Conservation (phyloP, 2,113 vertebrate species). For the Bos indicus region DNA sequence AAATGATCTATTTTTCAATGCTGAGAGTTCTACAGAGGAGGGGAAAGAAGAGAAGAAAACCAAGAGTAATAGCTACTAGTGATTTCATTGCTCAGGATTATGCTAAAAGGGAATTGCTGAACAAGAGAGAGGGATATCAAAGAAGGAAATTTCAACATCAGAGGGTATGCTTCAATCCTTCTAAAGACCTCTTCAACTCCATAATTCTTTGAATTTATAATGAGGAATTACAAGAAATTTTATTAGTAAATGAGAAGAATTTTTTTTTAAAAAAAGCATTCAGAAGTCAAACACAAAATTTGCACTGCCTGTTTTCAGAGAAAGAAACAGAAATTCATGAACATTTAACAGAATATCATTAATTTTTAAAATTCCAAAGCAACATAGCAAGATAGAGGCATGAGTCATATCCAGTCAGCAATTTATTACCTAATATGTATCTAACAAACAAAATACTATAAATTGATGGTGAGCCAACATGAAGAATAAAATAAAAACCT, state of each 20-base stretch:
- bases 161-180: background rate
- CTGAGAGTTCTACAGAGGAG: background rate
- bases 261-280: background rate
- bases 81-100: background rate
- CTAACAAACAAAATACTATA: background rate
- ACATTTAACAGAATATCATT: background rate
- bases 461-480: background rate
- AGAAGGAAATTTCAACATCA: background rate
- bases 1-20: slow-evolving; percentile 13
- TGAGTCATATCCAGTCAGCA: background rate
- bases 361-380: background rate
- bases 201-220: background rate
- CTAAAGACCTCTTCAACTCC: background rate
- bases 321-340: background rate
- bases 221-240: background rate
- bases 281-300: background rate
- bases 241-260: background rate
- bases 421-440: slow-evolving; percentile 30
- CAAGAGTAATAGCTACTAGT: background rate
- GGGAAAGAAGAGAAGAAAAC: background rate
- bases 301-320: background rate
- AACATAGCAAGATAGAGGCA: background rate
- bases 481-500: slow-evolving; percentile 18
- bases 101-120: background rate
- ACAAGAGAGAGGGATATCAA: background rate